Base-by-base conservation (phyloP, 2,888 invertebrate genomes). In the Drosophila subquinaria region DNA sequence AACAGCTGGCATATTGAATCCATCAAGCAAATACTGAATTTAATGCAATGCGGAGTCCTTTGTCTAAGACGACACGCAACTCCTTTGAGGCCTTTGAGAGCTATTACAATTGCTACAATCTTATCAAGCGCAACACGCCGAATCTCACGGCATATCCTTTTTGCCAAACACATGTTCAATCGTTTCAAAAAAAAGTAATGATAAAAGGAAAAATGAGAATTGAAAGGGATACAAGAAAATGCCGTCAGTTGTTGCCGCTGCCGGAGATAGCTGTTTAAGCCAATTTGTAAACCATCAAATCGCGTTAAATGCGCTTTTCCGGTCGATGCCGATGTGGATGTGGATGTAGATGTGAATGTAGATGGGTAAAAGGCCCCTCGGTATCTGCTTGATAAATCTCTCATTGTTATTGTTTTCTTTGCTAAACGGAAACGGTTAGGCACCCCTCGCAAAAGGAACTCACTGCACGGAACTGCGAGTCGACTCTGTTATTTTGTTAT, bases 221-320 rank as follows among this genome's bases (percentile, higher is more conserved):
- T 55, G 42, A 64, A 66, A 75, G 42, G 69, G 76, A 64, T 74
- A 79, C 66, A 79, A 43, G 47, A 27, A 50, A 69, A 69, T 69
- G 69, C 62, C 80, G 57, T 75, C 79, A 77, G 77, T 79, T 79
- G 76, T 79, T 65, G 66, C 38, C 38, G 60, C 45, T 50, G 42
- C 48, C 66, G 76, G 80, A 82, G 80, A 70, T 78, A 71, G 61
- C 73, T 77, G 67, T 87, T 85, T 87, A 89, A 91, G 82, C 85
- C 91, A 90, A 91, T 91, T 91, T 91, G 84, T 89, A 81, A 84
- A 87, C 87, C 89, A 81, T 90, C 83, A 88, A 91, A 91, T 91
- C 90, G 82, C 80, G 82, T 91, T 91, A 90, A 88, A 85, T 82
- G 86, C 81, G 79, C 79, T 86, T 86, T 90, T 86, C 82, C 89